Conservation (phyloP, 1,140 invertebrate genomes). For the Oedothorax gibbosus region DNA sequence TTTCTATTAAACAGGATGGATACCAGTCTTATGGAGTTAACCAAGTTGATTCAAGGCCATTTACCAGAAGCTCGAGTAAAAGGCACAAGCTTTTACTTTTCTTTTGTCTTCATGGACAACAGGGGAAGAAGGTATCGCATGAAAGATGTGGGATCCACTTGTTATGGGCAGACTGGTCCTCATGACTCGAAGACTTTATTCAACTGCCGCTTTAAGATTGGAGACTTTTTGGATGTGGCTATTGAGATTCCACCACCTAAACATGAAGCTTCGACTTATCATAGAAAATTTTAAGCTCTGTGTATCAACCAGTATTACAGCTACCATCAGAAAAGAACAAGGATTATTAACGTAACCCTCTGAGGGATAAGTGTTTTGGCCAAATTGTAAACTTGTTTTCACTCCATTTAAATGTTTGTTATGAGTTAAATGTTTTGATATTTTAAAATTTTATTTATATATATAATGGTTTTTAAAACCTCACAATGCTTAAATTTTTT, state of each 20-base stretch:
- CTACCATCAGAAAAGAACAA: too few relatives aligned
- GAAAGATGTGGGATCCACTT: conserved; percentile 93
- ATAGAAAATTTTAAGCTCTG: not conserved
- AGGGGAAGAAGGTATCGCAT: conserved; percentile 83
- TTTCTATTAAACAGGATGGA: conserved; percentile 77
- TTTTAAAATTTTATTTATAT: too few relatives aligned
- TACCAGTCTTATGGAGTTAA: conserved; percentile 95
- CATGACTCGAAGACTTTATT: conserved; percentile 91
- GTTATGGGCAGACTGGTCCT: conserved; percentile 87
- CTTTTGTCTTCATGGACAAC: conserved; percentile 90
- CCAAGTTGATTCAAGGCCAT: conserved; percentile 95
- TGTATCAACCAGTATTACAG: not conserved
- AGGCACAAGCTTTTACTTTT: conserved; percentile 98
- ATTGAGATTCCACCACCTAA: conserved; percentile 76
- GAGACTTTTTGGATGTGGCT: conserved; percentile 97
- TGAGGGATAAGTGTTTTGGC: too few relatives aligned
- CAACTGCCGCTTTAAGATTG: conserved; percentile 86
- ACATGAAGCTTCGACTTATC: not conserved
- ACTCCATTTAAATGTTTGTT: too few relatives aligned
- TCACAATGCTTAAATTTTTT: too few relatives aligned
- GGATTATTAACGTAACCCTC: too few relatives aligned
- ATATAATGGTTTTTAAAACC: too few relatives aligned
- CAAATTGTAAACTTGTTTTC: too few relatives aligned
- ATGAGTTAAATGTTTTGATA: too few relatives aligned
- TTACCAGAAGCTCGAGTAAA: conserved; percentile 94